Evolutionary conservation across 92 coral and sea anemone species (phyloP).

Genomic region (Porites cylindrica): DNA sequence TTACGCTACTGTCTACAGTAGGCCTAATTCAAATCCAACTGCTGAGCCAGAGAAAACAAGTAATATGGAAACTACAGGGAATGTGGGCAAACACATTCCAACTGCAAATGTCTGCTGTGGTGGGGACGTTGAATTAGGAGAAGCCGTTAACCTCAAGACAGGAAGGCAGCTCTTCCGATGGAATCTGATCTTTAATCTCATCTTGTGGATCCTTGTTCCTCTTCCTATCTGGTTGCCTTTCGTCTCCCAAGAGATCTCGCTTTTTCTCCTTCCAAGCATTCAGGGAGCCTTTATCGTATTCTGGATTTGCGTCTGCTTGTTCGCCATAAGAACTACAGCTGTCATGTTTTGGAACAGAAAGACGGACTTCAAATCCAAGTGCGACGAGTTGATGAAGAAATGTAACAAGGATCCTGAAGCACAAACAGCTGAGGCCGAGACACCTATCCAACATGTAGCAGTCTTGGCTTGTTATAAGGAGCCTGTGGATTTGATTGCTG

Average conservation of each 20-base stretch:
- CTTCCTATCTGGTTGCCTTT: slow-evolving; percentile 3
- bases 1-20: background rate
- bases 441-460: background rate
- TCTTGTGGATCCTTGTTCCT: background rate
- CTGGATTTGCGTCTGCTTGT: background rate
- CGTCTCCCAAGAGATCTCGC: background rate
- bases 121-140: background rate
- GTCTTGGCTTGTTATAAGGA: slow-evolving; percentile 16
- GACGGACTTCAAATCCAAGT: background rate
- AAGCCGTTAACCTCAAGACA: background rate
- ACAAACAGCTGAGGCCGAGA: background rate
- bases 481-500: background rate
- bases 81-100: background rate
- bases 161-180: slow-evolving; percentile 3
- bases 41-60: background rate
- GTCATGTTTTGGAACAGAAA: background rate
- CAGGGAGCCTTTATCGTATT: background rate
- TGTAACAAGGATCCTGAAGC: background rate
- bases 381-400: background rate
- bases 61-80: background rate
- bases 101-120: background rate
- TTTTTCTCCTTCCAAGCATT: background rate
- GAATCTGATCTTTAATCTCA: background rate
- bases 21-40: background rate
- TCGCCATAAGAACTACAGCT: slow-evolving; percentile 2